Percentiles rank a stretch among this genome's conserved stretches.
Conservation (phyloP, 2,888 invertebrate genomes). For the Odontothrips loti region DNA sequence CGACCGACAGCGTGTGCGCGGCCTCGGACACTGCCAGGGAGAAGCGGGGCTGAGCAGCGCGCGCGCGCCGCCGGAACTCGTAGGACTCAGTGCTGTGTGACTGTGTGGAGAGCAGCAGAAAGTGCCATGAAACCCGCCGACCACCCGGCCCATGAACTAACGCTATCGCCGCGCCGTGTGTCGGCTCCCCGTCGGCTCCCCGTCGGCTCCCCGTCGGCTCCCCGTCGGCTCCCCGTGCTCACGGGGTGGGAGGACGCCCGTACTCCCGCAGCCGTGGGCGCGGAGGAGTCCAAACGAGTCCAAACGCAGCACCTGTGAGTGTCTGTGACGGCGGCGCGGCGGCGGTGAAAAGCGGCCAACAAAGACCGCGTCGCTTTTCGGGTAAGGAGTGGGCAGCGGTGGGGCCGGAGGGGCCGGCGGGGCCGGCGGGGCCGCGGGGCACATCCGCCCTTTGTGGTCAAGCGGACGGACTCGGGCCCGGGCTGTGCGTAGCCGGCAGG, state of each 20-base stretch:
- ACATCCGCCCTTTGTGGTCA: slow-evolving; percentile 24
- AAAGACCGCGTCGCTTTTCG: too few relatives aligned
- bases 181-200: not conserved
- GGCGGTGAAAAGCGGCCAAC: too few relatives aligned
- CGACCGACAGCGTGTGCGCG: not conserved
- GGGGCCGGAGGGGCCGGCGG: too few relatives aligned
- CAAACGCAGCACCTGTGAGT: too few relatives aligned
- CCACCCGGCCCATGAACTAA: too few relatives aligned
- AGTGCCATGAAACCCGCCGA: too few relatives aligned
- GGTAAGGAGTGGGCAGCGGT: not conserved
- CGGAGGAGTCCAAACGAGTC: too few relatives aligned
- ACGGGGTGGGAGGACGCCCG: too few relatives aligned
- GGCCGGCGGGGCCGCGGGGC: not conserved
- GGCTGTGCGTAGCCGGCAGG: not conserved
- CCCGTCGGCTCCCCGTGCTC: too few relatives aligned
- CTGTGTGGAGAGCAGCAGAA: not conserved
- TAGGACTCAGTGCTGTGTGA: not conserved
- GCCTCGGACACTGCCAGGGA: not conserved
- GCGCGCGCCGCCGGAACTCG: not conserved
- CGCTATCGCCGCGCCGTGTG: too few relatives aligned
- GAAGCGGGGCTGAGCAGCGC: not conserved
- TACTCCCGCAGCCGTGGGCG: not conserved
- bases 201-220: not conserved
- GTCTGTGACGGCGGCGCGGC: too few relatives aligned
- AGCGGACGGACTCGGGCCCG: not conserved